Base-by-base conservation (phyloP, 2,113 vertebrate species). In the Geococcyx californianus region DNA sequence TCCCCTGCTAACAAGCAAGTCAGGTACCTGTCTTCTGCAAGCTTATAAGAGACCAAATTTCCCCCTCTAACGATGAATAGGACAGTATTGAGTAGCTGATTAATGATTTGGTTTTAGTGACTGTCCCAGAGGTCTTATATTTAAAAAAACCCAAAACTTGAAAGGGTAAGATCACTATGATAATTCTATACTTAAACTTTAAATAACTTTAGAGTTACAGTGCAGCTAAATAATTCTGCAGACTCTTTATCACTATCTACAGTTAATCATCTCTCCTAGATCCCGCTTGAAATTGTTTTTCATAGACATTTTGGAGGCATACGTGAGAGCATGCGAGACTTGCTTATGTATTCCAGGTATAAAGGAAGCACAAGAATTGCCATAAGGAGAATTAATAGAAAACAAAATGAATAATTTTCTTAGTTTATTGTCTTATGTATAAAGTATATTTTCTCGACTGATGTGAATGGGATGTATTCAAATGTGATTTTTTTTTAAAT, bases 401-500 rank as follows among this genome's bases (percentile, higher is more conserved):
- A 94, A 52, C 8, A 68, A 59, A 70, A 84, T 38, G 2, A 63
- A 76, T 19, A 68, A 34, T 82, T 63, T 93, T 88, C 16, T 59
- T 77, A 13, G 2, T 56, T 68, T 79, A 2, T n/a, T 52, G 2
- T 52, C 47, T 66, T 59, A 36, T 24, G 6, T 36, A 15, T 15
- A 76, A 44, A 82, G 67, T 62, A 58, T 20, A 19, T 47, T 75
- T 92, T 74, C 34, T 75, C 15, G 31, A 4, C 5, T 34, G 13
- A 42, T 66, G 4, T 29, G 14, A 93, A 56, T 40, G 11, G 7
- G 5, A 31, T 67, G 49, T 77, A 64, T 31, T 52, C 64, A 77
- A 73, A 60, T 70, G 11, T 9, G 2, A 0, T 0, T 1, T 68
- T 0, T 16, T 68, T 0, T 14, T 86, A 33, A 86, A 34, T 44